Evolutionary conservation across 2,797 vertebrate genomes (phyloP).

Genomic region (Nannoperca obscura): DNA sequence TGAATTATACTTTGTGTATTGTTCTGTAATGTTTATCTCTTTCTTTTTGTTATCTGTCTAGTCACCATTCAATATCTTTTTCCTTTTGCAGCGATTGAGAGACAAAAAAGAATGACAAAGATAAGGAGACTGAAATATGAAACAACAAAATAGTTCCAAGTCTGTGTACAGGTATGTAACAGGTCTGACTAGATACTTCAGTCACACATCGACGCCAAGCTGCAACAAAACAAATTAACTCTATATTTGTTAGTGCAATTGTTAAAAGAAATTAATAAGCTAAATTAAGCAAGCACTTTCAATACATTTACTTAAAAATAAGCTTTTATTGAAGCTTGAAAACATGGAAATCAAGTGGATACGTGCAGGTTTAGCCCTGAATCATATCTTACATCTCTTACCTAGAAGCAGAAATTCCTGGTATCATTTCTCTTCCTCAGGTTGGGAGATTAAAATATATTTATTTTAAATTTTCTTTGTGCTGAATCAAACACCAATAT

Average conservation of each 20-base stretch:
- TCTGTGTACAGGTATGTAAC: background rate
- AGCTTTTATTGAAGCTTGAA: no score
- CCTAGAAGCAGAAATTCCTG: background rate
- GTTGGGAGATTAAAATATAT: no score
- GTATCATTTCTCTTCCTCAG: background rate
- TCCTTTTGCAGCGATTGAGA: rapidly evolving
- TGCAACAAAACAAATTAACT: background rate
- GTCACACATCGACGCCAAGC: background rate
- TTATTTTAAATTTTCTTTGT: no score
- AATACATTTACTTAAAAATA: background rate
- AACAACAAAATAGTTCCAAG: background rate
- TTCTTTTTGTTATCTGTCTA: background rate
- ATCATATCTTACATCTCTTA: background rate
- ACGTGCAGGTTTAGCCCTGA: background rate
- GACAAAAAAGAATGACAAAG: background rate
- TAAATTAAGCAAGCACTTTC: background rate
- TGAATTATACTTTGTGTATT: no score
- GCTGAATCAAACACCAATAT: background rate
- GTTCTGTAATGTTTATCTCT: background rate
- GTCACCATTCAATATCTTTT: background rate
- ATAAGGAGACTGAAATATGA: no score
- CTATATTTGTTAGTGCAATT: no score
- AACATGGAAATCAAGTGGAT: no score
- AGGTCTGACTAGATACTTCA: background rate
- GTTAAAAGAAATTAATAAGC: background rate